These are phyloP conservation scores for Lagopus leucura DNA, from an alignment of 2,113 vertebrate genomes.

Conservation along the genomic window DNA sequence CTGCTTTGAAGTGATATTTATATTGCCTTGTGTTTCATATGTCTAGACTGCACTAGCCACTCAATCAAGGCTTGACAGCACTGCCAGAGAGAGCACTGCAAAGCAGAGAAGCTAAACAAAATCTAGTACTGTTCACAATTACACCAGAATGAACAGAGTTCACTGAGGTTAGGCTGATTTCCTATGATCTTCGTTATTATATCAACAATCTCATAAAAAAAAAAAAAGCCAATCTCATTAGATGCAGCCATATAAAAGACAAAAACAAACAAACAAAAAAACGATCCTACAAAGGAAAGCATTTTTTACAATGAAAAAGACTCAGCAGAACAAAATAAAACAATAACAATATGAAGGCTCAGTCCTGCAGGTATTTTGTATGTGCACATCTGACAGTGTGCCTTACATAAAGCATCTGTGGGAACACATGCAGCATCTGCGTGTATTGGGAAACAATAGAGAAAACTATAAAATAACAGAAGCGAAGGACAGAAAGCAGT, in stretches of 20 bases:
- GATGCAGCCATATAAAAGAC: not conserved
- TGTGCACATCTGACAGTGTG: not conserved
- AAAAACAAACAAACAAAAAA: not conserved
- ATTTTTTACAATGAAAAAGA: not conserved
- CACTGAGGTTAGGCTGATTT: conserved; percentile 1
- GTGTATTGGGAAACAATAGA: not conserved
- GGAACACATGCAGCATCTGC: not conserved
- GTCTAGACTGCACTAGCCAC: not conserved
- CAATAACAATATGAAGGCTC: not conserved
- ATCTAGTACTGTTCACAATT: not conserved
- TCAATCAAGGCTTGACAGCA: conserved; percentile 26
- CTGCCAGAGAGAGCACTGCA: not conserved
- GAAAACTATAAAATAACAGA: not conserved
- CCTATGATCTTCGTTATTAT: not conserved
- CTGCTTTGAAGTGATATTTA: not conserved
- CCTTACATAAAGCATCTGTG: not conserved
- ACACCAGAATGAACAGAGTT: not conserved
- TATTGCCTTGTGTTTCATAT: not conserved
- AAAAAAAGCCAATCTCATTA: not conserved
- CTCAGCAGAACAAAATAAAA: not conserved
- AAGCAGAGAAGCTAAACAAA: not conserved
- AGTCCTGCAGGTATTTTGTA: not conserved
- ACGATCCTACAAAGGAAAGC: not conserved
- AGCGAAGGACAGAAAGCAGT: not conserved
- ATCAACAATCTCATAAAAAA: not conserved